phyloP scores from a whole-genome alignment of 2,888 invertebrate genomes.

The Flexamia atlantica region DNA sequence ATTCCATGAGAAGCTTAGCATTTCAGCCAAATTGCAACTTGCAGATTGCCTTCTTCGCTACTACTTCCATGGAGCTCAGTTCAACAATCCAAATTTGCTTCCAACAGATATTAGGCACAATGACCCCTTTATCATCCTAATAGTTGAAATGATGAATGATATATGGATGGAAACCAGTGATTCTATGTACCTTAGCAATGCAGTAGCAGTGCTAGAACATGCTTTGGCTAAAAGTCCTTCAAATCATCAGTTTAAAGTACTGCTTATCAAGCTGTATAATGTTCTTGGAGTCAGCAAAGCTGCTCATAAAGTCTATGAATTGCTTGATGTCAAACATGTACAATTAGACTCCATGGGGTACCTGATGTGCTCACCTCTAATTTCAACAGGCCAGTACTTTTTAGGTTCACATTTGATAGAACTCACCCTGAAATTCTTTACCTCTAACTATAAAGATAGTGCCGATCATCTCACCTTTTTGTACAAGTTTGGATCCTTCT shows the following conservation, averaged over 20 bases:
- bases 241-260: constrained; percentile 93
- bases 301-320: constrained; percentile 85
- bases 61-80: constrained; percentile 80
- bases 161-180: constrained; percentile 76
- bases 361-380: constrained; percentile 86
- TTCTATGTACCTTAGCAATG: constrained; percentile 77
- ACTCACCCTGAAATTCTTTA: constrained; percentile 90
- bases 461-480: constrained; percentile 94
- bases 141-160: constrained; percentile 83
- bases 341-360: constrained; percentile 95
- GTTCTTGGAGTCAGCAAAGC: constrained; percentile 84
- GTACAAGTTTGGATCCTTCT: constrained; percentile 96
- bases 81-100: constrained; percentile 71
- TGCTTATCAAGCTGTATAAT: constrained; percentile 90
- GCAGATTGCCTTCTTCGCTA: constrained; percentile 81
- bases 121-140: constrained; percentile 89
- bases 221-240: constrained; percentile 88
- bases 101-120: constrained; percentile 75
- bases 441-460: constrained; percentile 93
- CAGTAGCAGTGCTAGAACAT: constrained; percentile 84
- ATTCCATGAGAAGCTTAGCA: constrained; percentile 78
- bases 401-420: constrained; percentile 85
- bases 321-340: constrained; percentile 94
- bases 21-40: constrained; percentile 78
- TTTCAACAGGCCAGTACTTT: constrained; percentile 84